Base-by-base conservation (phyloP, 2,888 invertebrate genomes). In the Coleophora flavipennella region DNA sequence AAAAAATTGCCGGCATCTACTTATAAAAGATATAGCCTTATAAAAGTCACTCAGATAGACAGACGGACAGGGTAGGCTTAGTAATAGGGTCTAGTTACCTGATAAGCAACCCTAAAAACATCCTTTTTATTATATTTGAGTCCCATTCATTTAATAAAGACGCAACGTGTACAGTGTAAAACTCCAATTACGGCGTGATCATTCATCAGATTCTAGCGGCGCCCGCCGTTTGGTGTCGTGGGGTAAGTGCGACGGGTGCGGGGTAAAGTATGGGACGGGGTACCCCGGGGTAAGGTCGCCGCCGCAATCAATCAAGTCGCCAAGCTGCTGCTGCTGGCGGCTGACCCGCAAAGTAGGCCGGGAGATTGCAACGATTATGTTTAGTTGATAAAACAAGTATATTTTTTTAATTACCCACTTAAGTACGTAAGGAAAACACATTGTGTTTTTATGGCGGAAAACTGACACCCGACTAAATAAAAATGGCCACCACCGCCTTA, bases 221-320 rank as follows among this genome's bases (percentile, higher is more conserved):
- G 9, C 13, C 38, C n/a, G 14, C 34, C 11, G 8, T 12, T 13
- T 8, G 28, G 33, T 28, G 14, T 13, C 8, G 29, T 8, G 20
- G 33, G 7, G 13, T 20, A 20, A 20, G 20, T 20, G 20, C 20
- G 20, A 3, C 6, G 20, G 20, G 20, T 20, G 20, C 20, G 6
- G 20, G 6, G 20, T 6, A 20, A 20, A 20, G 12, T 10, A 9
- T 35, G 9, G 27, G n/a, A n/a, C n/a, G n/a, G n/a, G n/a, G n/a
- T 35, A 40, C 40, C 35, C 36, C 42, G 43, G 45, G 44, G 45
- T 48, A 45, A 45, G 51, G 48, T 48, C 49, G 44, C 50, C 36
- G 52, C 56, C 51, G 55, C 59, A 59, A 75, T 74, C 69, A 67
- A 72, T 74, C 73, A 68, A 59, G 56, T 52, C 39, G 46, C 59